Conservation (phyloP, 2,113 vertebrate genomes). For the Eulacestoma nigropectus region DNA sequence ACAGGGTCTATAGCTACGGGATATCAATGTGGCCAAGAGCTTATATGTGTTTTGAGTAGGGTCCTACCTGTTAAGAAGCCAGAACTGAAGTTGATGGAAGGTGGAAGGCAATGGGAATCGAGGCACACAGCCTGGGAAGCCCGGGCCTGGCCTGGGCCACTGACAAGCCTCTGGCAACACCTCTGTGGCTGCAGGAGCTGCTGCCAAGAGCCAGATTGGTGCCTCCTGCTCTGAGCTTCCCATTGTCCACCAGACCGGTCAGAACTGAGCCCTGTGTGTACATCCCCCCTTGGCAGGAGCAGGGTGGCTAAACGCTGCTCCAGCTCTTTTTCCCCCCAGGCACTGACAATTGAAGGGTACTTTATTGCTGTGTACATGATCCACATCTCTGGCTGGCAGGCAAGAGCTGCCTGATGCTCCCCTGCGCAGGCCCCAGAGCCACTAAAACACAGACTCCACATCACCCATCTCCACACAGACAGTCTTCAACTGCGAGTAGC, state of each 20-base stretch:
- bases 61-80: background rate
- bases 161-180: background rate
- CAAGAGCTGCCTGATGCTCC: background rate
- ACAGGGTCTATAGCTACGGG: background rate
- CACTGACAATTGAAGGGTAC: background rate
- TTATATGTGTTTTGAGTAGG: fast-evolving
- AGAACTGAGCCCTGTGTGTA: background rate
- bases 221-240: background rate
- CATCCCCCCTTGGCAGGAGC: background rate
- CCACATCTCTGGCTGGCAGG: background rate
- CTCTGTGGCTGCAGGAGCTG: background rate
- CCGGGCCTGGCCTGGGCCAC: background rate
- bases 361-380: background rate
- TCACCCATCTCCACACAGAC: constrained; percentile 94
- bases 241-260: background rate
- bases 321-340: background rate
- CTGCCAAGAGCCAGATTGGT: background rate
- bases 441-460: constrained; percentile 82
- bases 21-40: background rate
- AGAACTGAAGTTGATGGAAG: background rate
- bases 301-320: background rate
- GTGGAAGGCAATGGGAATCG: background rate
- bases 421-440: background rate
- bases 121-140: background rate
- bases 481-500: constrained; percentile 93